Evolutionary conservation across 2,797 vertebrate species (phyloP).

Genomic region (Tachyglossus aculeatus): DNA sequence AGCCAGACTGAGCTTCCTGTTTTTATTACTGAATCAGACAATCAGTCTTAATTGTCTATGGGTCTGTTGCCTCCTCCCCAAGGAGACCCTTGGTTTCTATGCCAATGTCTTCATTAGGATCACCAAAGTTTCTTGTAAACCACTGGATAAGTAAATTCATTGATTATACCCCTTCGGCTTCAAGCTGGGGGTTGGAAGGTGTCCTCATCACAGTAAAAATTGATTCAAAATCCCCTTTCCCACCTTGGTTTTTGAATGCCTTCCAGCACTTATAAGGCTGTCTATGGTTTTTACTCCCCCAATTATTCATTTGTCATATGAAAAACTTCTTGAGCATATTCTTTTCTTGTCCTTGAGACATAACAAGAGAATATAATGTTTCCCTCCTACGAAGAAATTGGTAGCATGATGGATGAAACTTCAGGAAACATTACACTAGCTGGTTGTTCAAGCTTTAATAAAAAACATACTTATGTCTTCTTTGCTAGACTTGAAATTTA

Average conservation of each 20-base stretch:
- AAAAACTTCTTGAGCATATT: constrained; percentile 49
- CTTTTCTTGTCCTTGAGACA: constrained; percentile 59
- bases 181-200: no score
- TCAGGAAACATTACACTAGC: constrained; percentile 50
- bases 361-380: constrained; percentile 58
- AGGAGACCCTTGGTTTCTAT: neutral
- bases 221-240: neutral
- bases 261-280: neutral
- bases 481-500: constrained; percentile 39
- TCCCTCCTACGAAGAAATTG: constrained; percentile 52
- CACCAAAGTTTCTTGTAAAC: no score
- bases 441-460: constrained; percentile 63
- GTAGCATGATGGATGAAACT: constrained; percentile 63
- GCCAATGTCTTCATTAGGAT: no score
- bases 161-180: constrained; percentile 6
- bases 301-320: constrained; percentile 50
- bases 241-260: neutral
- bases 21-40: neutral
- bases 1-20: neutral
- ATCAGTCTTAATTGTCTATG: neutral
- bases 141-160: neutral
- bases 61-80: neutral
- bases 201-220: no score
- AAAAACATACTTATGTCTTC: constrained; percentile 58
- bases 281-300: constrained; percentile 27